Evolutionary conservation across 1,140 invertebrate species (phyloP).

Genomic region (Cephus cinctus): DNA sequence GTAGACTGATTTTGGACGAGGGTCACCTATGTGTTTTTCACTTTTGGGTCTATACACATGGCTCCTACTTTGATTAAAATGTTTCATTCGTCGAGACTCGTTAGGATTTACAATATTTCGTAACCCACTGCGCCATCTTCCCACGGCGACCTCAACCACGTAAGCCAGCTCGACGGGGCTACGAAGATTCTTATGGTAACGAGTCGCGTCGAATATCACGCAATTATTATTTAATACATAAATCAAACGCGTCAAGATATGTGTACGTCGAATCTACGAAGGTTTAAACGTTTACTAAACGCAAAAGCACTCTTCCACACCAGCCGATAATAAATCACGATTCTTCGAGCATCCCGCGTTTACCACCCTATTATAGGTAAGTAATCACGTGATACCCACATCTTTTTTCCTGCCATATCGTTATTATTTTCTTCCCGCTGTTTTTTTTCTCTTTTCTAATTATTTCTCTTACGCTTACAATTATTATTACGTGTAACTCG

Average conservation of each 20-base stretch:
- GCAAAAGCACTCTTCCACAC: slow-evolving; percentile 30
- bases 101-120: no score
- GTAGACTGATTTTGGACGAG: slow-evolving; percentile 34
- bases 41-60: slow-evolving; percentile 17
- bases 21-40: slow-evolving; percentile 19
- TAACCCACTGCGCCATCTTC: no score
- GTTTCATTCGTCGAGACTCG: background rate
- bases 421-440: slow-evolving; percentile 28
- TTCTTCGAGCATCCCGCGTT: slow-evolving; percentile 21
- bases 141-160: no score
- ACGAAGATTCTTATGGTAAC: no score
- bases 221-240: no score
- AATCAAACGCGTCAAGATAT: no score
- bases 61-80: slow-evolving; percentile 4
- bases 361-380: slow-evolving; percentile 49
- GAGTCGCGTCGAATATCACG: no score
- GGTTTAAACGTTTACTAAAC: slow-evolving; percentile 22
- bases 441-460: slow-evolving; percentile 21
- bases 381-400: slow-evolving; percentile 50
- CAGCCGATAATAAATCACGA: slow-evolving; percentile 25
- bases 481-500: slow-evolving; percentile 29
- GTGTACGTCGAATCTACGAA: slow-evolving; percentile 31
- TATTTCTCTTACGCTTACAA: background rate
- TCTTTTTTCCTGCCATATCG: slow-evolving; percentile 1
- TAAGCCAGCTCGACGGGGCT: no score